Base-by-base conservation (phyloP, 2,888 invertebrate genomes). In the Mactromeris polynyma region DNA sequence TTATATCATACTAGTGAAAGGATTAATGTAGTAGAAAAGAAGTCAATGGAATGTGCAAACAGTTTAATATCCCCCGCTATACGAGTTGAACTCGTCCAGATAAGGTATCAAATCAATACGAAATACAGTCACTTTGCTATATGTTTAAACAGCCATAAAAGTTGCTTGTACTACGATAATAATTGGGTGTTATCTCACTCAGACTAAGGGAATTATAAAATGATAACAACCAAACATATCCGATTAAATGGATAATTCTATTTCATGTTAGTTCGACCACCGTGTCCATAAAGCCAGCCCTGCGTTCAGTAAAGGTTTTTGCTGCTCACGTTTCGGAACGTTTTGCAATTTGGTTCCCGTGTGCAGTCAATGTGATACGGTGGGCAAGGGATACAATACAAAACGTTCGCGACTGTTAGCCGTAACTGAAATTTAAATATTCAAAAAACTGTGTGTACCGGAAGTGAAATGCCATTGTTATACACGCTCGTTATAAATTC, bases 81-180 rank as follows among this genome's bases (percentile, higher is more conserved):
- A 64, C 3, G 26, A 9, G 2, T 64, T 64, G 58, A 64, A 64
- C 26, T n/a, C 9, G 7, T 64, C 58, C 58, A 64, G 58, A 64
- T 64, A 64, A 64, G n/a, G 58, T n/a, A 64, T 64, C n/a, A n/a
- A 64, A 64, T 64, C 58, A 26, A 64, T 64, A 9, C 58, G n/a
- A 64, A 17, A n/a, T 64, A 64, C 21, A 26, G 58, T 64, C 58
- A 26, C 26, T 64, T 26, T 64, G 58, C 58, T 26, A 64, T 26
- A 64, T 64, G 58, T 64, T 64, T 64, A 64, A 64, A 64, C 58
- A 64, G 26, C 58, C n/a, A 64, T 64, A 64, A n/a, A 26, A 26
- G n/a, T 21, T 64, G 26, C 58, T 64, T 58, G 58, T 58, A 7
- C 26, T 26, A 26, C 26, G 58, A 64, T 64, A 64, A 64, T n/a